Evolutionary conservation across 1,140 invertebrate species (phyloP), one percentile per base, ranked within the genome.

Genomic region (Vanessa atalanta): DNA sequence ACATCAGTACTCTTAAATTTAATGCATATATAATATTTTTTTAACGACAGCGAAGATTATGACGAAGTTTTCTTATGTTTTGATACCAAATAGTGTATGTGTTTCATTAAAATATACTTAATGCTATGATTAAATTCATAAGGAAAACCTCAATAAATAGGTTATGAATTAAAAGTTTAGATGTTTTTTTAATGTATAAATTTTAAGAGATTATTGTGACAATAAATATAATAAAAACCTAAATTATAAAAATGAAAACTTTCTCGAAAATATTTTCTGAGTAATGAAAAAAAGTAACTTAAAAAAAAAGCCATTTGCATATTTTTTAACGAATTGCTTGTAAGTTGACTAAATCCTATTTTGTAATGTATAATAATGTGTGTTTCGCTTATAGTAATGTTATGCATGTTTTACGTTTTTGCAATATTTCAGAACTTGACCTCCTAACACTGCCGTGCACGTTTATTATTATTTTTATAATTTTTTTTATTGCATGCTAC

Each of bases 321-420:
- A 12, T 43, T 43, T 43, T 43, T 43, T 2, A 43, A 31, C 26
- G 23, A 60, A 26, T 26, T 60, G 55, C 23, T 14, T 26, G 55
- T 60, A 14, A 13, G 4, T n/a, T 60, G 12, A 26, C 16, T 55
- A 20, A 20, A 55, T 55, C 6, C n/a, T 9, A 20, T 60, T 26
- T 60, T 60, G 23, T 60, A 11, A 60, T 60, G 12, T 26, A 60
- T 60, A 14, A 60, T 60, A 14, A 26, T 60, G 23, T 26, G 55
- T 60, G 55, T 60, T 53, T 53, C 23, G 55, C 55, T 60, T 60
- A 23, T 57, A 0, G 5, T 53, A n/a, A 15, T 50, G 15, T 53
- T 13, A 13, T 60, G 55, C 55, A 60, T 60, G 55, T 53, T 60
- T 26, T 60, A 12, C 12, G 5, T 60, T 60, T 71, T 73, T 65